Percentiles rank a stretch among this genome's conserved stretches.
These are phyloP conservation scores for Cheirogaleus major DNA, from an alignment of 2,797 vertebrate genomes.

Conservation along the genomic window DNA sequence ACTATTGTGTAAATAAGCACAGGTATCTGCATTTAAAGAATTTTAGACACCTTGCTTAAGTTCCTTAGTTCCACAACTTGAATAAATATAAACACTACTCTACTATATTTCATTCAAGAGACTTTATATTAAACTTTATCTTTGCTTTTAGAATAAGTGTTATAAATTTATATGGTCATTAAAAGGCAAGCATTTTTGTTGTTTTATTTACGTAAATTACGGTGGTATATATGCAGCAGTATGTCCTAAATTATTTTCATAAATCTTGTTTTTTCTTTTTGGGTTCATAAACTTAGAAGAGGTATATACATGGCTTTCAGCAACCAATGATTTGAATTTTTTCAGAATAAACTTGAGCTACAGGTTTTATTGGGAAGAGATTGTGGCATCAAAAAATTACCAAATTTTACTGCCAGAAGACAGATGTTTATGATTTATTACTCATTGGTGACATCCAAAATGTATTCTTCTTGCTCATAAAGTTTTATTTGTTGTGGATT, in stretches of 20 bases:
- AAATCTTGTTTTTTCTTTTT: neutral
- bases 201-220: conserved; percentile 42
- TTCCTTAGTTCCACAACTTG: neutral
- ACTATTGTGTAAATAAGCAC: neutral
- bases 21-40: conserved; percentile 2
- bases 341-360: conserved; percentile 16
- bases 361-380: neutral
- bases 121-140: neutral
- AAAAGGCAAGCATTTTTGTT: conserved; percentile 10
- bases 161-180: neutral
- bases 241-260: conserved; percentile 40
- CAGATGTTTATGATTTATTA: conserved; percentile 25
- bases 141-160: conserved; percentile 5
- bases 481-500: conserved; percentile 31
- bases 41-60: neutral
- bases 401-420: conserved; percentile 30
- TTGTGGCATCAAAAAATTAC: conserved; percentile 30
- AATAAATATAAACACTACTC: neutral
- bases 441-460: neutral
- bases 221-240: neutral
- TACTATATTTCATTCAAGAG: neutral
- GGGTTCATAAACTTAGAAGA: conserved; percentile 34
- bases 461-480: conserved; percentile 18
- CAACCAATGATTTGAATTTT: conserved; percentile 27
- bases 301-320: conserved; percentile 9